phyloP scores from a whole-genome alignment of 2,888 invertebrate genomes.

The Zonitis immaculata region DNA sequence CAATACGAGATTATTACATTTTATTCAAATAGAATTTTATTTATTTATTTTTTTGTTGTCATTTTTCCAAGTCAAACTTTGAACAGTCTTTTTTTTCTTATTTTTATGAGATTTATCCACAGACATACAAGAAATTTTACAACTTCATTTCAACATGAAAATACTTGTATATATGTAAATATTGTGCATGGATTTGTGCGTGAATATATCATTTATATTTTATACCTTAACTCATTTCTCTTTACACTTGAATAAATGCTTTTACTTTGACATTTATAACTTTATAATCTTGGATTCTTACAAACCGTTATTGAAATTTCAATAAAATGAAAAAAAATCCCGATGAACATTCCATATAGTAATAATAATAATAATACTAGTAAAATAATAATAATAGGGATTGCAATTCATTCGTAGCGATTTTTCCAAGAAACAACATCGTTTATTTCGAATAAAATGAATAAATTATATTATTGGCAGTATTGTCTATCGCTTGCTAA shows the following conservation, averaged over 20 bases:
- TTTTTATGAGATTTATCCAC: conserved; percentile 22
- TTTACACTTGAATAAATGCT: conserved; percentile 9
- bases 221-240: conserved; percentile 27
- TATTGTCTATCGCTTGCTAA: no score
- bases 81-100: no score
- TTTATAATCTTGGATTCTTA: conserved; percentile 7
- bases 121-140: conserved; percentile 23
- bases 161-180: background rate
- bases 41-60: no score
- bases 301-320: background rate
- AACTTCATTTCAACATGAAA: conserved; percentile 23
- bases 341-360: no score
- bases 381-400: background rate
- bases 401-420: no score
- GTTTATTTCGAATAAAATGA: no score
- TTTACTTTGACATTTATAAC: conserved; percentile 11
- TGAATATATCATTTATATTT: conserved; percentile 31
- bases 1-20: no score
- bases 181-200: background rate
- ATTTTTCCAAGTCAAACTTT: no score
- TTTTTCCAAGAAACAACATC: no score
- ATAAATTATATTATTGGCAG: background rate
- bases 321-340: background rate
- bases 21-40: no score
- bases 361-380: background rate